Conservation (phyloP, 2,888 invertebrate genomes). For the Gerris lacustris region DNA sequence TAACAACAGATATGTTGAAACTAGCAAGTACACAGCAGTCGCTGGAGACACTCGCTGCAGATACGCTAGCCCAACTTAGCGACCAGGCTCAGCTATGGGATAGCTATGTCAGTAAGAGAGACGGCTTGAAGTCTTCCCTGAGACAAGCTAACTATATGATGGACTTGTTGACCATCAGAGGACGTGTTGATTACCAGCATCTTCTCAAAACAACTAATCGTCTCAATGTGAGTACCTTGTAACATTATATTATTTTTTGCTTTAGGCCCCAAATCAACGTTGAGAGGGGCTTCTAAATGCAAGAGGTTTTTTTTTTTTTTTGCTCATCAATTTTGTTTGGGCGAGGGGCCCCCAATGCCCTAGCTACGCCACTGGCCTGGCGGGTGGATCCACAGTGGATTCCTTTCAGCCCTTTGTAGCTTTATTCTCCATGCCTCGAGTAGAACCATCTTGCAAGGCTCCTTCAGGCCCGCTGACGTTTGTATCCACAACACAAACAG, state of each 20-base stretch:
- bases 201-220: slow-evolving; percentile 70
- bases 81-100: slow-evolving; percentile 59
- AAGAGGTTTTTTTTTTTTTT: no score
- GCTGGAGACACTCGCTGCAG: slow-evolving; percentile 57
- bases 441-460: no score
- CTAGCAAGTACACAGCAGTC: slow-evolving; percentile 61
- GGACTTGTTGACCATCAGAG: slow-evolving; percentile 69
- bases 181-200: slow-evolving; percentile 71
- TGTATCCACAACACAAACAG: no score
- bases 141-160: slow-evolving; percentile 80
- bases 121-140: slow-evolving; percentile 66
- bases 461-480: no score
- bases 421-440: no score
- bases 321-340: no score
- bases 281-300: no score
- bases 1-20: slow-evolving; percentile 51
- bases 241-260: background rate
- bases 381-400: no score
- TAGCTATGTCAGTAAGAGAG: slow-evolving; percentile 52
- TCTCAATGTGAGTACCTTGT: slow-evolving; percentile 56
- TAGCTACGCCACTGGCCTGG: no score
- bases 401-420: no score
- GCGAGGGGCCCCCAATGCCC: no score
- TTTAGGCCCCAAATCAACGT: no score
- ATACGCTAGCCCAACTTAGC: slow-evolving; percentile 51